Evolutionary conservation across 2,888 invertebrate species (phyloP), one percentile per base, ranked within the genome.

Genomic region (Operophtera brumata): DNA sequence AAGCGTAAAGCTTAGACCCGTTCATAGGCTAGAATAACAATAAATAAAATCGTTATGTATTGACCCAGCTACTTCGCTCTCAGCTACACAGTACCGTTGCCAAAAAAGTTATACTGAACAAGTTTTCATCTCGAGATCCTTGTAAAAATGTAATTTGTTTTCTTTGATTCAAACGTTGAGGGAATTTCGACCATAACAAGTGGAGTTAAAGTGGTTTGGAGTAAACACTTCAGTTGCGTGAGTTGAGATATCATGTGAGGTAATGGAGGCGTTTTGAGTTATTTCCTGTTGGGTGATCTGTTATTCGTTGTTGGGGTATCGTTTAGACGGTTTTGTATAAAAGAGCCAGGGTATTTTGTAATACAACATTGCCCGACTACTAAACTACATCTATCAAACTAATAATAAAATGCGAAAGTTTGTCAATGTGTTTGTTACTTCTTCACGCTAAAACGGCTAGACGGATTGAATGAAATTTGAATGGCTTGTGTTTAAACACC

Each of bases 141-240:
- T 73, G 71, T 72, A 73, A 77, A 77, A 77, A 71, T 61, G 63
- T 72, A 71, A 77, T 74, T 73, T 69, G 71, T 70, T 67, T 61
- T 64, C 58, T 47, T 67, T 66, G 46, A 59, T 55, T 53, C 14
- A 25, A 20, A 42, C n/a, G 14, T 26, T 36, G 6, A 30, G 26
- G 45, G 52, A 55, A 43, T 46, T 32, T 30, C 26, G 30, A 43
- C 50, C 39, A 34, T 49, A 36, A 12, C 8, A 14, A 11, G 34
- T 44, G 36, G 32, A 45, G 25, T 43, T 58, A 47, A 46, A 50
- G 57, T 32, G 45, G 57, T 46, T 48, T 57, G n/a, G 8, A 8
- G 30, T 20, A 3, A 20, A 20, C 30, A 2, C 7, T 30, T 30
- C 9, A 26, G 45, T 67, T 68, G 67, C 65, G 68, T 64, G 59